phyloP scores from a whole-genome alignment of 2,113 vertebrate genomes.

The Murina feae region DNA sequence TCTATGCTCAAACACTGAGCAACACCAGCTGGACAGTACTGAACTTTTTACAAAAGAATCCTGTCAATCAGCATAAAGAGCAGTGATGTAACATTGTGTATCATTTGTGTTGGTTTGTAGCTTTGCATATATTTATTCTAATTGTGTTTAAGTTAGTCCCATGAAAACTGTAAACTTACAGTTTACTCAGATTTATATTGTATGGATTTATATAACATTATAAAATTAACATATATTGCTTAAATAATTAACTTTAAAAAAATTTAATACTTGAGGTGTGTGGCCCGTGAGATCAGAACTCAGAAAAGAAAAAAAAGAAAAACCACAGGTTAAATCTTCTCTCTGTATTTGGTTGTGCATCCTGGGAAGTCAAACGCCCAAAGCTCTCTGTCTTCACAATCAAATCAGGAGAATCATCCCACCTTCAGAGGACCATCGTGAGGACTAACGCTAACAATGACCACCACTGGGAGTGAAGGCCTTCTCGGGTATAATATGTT shows the following conservation, averaged over 20 bases:
- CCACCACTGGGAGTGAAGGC: background rate
- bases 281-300: background rate
- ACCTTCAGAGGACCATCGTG: background rate
- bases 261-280: background rate
- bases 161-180: background rate
- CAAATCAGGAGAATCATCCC: background rate
- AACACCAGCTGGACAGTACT: background rate
- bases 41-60: background rate
- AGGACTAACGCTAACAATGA: background rate
- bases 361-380: background rate
- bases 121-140: background rate
- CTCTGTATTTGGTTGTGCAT: background rate
- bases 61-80: background rate
- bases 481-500: background rate
- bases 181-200: background rate
- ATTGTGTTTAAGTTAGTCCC: background rate
- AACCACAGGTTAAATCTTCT: background rate
- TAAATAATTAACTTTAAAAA: conserved; percentile 16
- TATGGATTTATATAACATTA: background rate
- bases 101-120: background rate
- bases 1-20: too few relatives aligned
- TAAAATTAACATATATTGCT: background rate
- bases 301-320: background rate
- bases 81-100: background rate
- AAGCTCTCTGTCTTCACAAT: background rate